Conservation (phyloP, 2,797 vertebrate genomes). For the Rhadinocentrus ornatus region DNA sequence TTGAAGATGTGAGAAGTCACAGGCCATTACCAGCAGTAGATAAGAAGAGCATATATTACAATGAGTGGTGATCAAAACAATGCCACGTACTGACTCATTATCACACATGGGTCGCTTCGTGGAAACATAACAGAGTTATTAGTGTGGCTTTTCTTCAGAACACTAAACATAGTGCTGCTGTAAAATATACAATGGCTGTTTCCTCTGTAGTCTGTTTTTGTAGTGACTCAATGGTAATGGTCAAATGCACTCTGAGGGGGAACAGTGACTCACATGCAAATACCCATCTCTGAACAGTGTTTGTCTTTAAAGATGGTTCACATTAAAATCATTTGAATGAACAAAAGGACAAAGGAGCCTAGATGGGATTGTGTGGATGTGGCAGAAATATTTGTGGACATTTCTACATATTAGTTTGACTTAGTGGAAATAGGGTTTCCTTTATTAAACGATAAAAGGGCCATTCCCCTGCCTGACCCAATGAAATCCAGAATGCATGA, state of each 20-base stretch:
- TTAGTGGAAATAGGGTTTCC: too few relatives aligned
- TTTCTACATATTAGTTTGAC: too few relatives aligned
- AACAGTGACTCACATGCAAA: constrained; percentile 71
- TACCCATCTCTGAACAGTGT: constrained; percentile 25
- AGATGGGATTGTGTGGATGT: background rate
- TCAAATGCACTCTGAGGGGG: constrained; percentile 43
- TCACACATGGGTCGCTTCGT: constrained; percentile 10
- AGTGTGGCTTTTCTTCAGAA: constrained; percentile 22
- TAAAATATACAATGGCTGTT: constrained; percentile 11
- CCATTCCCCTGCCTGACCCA: background rate
- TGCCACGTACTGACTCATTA: constrained; percentile 28
- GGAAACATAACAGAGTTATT: constrained; percentile 7
- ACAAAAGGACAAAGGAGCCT: constrained; percentile 8
- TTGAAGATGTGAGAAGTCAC: constrained; percentile 5
- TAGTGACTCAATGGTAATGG: constrained; percentile 60
- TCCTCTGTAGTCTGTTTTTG: constrained; percentile 38
- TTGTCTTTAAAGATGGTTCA: constrained; percentile 61
- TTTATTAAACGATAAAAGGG: too few relatives aligned
- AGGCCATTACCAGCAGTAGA: background rate
- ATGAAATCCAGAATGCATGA: background rate
- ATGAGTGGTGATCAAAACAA: constrained; percentile 16
- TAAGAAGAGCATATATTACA: background rate
- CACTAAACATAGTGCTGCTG: constrained; percentile 23
- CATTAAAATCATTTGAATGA: constrained; percentile 45
- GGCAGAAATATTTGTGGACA: too few relatives aligned